These are phyloP conservation scores for Cosmopolites sordidus DNA, from an alignment of 2,888 invertebrate species.

Conservation along the genomic window DNA sequence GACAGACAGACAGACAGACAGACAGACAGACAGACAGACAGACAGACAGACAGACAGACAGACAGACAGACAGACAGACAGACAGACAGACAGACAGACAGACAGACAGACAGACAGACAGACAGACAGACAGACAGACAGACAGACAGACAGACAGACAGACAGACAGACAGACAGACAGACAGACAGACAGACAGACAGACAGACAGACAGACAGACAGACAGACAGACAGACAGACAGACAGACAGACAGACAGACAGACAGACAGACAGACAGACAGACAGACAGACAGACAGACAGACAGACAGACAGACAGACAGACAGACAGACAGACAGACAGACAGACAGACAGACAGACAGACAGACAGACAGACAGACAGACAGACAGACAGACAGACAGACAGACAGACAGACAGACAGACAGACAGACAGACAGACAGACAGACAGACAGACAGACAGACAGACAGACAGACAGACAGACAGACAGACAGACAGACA, in stretches of 20 bases:
- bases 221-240: conserved; percentile 24
- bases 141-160: conserved; percentile 23
- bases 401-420: conserved; percentile 22
- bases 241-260: conserved; percentile 23
- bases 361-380: conserved; percentile 24
- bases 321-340: conserved; percentile 23
- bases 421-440: conserved; percentile 24
- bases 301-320: conserved; percentile 24
- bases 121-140: conserved; percentile 24
- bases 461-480: conserved; percentile 24
- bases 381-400: conserved; percentile 23
- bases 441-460: conserved; percentile 23
- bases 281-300: conserved; percentile 16
- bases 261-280: conserved; percentile 19
- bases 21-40: conserved; percentile 23
- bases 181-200: conserved; percentile 24
- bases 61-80: conserved; percentile 23
- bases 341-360: conserved; percentile 22
- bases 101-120: conserved; percentile 24
- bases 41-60: conserved; percentile 23
- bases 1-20: conserved; percentile 22
- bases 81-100: conserved; percentile 23
- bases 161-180: conserved; percentile 23
- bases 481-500: conserved; percentile 23
- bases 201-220: conserved; percentile 23